A percentile compares a stretch with the other conserved stretches of the same genome.
These are phyloP conservation scores for Myotis brandtii DNA, from an alignment of 2,113 vertebrate genomes.

Conservation along the genomic window DNA sequence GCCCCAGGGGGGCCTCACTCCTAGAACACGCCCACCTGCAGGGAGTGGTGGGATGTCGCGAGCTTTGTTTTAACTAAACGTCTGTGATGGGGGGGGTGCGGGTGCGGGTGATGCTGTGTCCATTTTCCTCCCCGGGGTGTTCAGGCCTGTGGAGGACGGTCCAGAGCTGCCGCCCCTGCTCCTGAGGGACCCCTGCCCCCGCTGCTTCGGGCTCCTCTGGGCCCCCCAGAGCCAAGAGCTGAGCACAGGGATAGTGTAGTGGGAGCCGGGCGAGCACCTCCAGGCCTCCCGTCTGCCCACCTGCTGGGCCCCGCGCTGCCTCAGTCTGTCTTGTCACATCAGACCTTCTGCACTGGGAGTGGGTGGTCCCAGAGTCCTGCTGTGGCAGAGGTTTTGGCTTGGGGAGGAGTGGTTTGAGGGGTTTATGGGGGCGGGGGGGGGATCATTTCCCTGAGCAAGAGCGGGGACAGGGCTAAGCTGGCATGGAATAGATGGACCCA, in stretches of 20 bases:
- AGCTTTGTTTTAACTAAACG: fast-evolving
- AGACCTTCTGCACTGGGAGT: not conserved
- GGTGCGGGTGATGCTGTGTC: no score
- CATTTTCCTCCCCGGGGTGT: fast-evolving
- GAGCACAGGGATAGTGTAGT: not conserved
- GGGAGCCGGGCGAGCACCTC: not conserved
- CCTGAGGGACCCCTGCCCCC: not conserved
- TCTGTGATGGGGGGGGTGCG: fast-evolving
- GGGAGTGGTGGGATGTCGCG: fast-evolving
- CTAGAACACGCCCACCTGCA: no score
- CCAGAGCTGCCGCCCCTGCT: not conserved
- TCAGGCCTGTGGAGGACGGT: not conserved
- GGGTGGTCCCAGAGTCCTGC: not conserved
- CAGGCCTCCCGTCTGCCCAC: no score
- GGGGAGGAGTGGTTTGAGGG: not conserved
- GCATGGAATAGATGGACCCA: not conserved
- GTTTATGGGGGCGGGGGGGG: no score
- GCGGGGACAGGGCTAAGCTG: not conserved
- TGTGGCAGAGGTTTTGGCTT: not conserved
- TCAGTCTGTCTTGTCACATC: not conserved
- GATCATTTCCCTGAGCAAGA: not conserved
- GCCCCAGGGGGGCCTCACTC: not conserved
- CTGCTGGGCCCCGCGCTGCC: not conserved
- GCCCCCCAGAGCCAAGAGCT: not conserved
- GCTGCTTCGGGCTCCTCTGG: not conserved